Base-by-base conservation (phyloP, 2,888 invertebrate species). In the Allolobophora icterica region DNA sequence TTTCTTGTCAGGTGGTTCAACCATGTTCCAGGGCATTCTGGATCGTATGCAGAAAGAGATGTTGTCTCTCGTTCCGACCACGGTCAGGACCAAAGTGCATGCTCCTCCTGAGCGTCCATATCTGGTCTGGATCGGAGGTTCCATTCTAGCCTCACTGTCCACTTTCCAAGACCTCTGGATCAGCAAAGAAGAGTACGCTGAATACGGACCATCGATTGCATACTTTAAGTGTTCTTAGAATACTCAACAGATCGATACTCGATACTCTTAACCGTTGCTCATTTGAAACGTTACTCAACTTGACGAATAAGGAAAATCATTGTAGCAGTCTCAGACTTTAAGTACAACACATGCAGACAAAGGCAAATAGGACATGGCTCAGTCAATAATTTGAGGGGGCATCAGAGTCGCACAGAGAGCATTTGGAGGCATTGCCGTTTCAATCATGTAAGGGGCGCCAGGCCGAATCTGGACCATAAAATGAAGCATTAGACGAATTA, bases 1-100 rank as follows among this genome's bases (percentile, higher is more conserved):
- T 94, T 98, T 98, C 95, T 96, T 98, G 94, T 98, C 98, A 93
- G 98, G 98, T 93, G 98, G 98, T 95, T 98, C 98, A 96, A 98
- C 98, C 96, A 98, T 98, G 98, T 98, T 97, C 96, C 98, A 98
- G 93, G 97, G 98, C 96, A 98, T 98, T 96, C 98, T 98, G 94
- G 98, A 98, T 96, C 97, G 98, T 94, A 98, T 98, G 98, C 98
- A 98, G 96, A 98, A 98, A 96, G 98, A 98, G 96, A 98, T 98
- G 96, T 98, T 98, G 93, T 97, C 98, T 92, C 96, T 98, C 93
- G 96, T 96, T 89, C 96, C 96, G 91, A 95, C 95, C 94, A 96
- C 96, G 91, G 96, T 97, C 96, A 97, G 96, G 95, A 96, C 97
- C 95, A 96, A 96, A 95, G 96, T 96, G 95, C 98, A 98, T 96